Evolutionary conservation across 2,797 vertebrate genomes (phyloP).

Genomic region (Sebastes hopkinsi): DNA sequence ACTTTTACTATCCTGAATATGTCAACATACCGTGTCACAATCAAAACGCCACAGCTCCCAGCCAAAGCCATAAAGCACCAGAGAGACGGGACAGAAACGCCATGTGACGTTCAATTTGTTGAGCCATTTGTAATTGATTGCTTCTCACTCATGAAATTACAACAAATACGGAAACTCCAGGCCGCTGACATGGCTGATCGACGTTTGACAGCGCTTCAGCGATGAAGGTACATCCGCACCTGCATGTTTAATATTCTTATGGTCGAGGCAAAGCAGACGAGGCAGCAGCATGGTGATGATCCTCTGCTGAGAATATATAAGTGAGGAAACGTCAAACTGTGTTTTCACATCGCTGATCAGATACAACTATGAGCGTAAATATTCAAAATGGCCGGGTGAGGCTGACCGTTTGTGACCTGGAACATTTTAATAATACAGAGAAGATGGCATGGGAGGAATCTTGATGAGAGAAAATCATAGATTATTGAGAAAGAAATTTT

Average conservation of each 20-base stretch:
- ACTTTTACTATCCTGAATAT: constrained; percentile 32
- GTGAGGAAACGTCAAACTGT: constrained; percentile 29
- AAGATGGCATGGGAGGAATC: neutral
- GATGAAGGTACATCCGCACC: constrained; percentile 23
- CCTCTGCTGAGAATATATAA: constrained; percentile 19
- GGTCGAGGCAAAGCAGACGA: constrained; percentile 27
- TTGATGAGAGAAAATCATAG: neutral
- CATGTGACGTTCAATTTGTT: neutral
- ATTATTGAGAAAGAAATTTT: neutral
- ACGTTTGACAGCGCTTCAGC: constrained; percentile 11
- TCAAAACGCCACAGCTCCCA: constrained; percentile 15
- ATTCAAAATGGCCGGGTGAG: neutral
- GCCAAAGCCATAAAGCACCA: neutral
- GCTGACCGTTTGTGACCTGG: neutral
- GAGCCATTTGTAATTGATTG: constrained; percentile 30
- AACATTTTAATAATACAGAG: constrained; percentile 15
- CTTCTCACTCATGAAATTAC: constrained; percentile 35
- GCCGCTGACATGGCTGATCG: constrained; percentile 27
- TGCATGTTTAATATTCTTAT: constrained; percentile 17
- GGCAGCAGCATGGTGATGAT: constrained; percentile 29
- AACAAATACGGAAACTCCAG: neutral
- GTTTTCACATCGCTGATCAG: constrained; percentile 27
- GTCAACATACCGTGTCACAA: constrained; percentile 12
- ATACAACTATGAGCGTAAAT: constrained; percentile 3
- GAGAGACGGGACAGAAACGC: neutral